Evolutionary conservation across 2,888 invertebrate genomes (phyloP).

Genomic region (Diaperis boleti): DNA sequence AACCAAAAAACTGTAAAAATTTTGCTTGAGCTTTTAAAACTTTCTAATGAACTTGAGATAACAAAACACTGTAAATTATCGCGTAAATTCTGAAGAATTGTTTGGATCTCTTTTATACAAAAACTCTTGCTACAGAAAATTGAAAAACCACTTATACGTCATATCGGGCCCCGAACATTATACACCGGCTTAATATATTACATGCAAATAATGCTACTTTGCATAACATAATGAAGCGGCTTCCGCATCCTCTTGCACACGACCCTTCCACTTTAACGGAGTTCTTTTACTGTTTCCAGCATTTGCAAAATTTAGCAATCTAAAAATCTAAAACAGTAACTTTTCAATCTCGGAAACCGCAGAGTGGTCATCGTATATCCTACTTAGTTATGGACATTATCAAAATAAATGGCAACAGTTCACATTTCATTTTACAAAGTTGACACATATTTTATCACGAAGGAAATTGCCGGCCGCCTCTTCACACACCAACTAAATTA

Average conservation of each 20-base stretch:
- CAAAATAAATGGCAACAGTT: conserved; percentile 48
- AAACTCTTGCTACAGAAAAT: conserved; percentile 1
- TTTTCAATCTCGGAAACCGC: conserved; percentile 45
- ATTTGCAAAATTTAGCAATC: conserved; percentile 20
- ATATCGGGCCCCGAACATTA: conserved; percentile 6
- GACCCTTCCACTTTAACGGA: conserved; percentile 15
- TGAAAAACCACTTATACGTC: conserved; percentile 24
- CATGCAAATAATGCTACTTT: conserved; percentile 31
- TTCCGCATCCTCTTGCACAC: conserved; percentile 19
- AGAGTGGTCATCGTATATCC: conserved; percentile 44
- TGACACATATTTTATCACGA: conserved; percentile 47
- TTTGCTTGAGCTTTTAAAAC: no score
- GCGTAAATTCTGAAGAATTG: conserved; percentile 1
- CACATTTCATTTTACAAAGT: conserved; percentile 48
- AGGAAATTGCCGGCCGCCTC: conserved; percentile 35
- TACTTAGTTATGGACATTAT: conserved; percentile 49
- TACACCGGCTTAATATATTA: conserved; percentile 23
- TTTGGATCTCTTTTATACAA: background rate
- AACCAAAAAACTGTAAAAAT: no score
- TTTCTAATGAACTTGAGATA: no score
- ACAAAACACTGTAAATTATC: no score
- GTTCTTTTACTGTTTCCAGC: conserved; percentile 17
- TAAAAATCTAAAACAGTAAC: conserved; percentile 42
- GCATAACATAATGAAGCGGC: conserved; percentile 31
- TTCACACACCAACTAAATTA: conserved; percentile 34